These are phyloP conservation scores for Euthynnus affinis DNA, from an alignment of 2,797 vertebrate genomes.

Conservation along the genomic window DNA sequence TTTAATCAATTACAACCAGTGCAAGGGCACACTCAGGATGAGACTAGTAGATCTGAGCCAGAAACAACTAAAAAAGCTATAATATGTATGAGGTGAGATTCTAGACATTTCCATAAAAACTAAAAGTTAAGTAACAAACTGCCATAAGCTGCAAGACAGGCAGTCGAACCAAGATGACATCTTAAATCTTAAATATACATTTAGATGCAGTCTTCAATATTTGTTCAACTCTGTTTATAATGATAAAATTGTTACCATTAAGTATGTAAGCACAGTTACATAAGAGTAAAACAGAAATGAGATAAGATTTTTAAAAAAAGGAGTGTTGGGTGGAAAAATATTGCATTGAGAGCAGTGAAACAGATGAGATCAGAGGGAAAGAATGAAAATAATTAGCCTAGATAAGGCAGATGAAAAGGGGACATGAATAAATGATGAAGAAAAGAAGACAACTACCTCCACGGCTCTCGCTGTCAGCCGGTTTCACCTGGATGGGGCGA, in stretches of 20 bases:
- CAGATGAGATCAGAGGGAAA: constrained; percentile 57
- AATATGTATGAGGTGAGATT: constrained; percentile 27
- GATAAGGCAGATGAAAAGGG: constrained; percentile 56
- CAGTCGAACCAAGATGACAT: constrained; percentile 26
- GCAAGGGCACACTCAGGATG: constrained; percentile 59
- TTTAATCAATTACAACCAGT: constrained; percentile 80
- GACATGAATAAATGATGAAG: constrained; percentile 78
- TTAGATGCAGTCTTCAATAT: neutral
- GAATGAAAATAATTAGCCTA: constrained; percentile 56
- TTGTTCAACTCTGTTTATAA: neutral
- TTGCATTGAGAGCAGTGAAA: constrained; percentile 44
- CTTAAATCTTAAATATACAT: constrained; percentile 22
- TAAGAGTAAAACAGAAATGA: constrained; percentile 19
- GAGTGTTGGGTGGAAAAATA: constrained; percentile 10
- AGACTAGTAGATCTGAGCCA: constrained; percentile 41
- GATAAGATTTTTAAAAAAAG: neutral
- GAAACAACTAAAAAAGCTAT: constrained; percentile 25
- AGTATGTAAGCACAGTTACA: constrained; percentile 3
- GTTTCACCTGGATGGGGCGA: constrained; percentile 99
- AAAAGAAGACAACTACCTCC: constrained; percentile 97
- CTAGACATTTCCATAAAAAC: neutral
- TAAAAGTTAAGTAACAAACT: neutral
- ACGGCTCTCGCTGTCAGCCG: constrained; percentile 98
- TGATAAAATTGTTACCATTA: neutral
- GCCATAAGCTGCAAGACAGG: neutral